These are phyloP conservation scores for Megaleporinus macrocephalus DNA, from an alignment of 2,113 vertebrate genomes.

Conservation along the genomic window DNA sequence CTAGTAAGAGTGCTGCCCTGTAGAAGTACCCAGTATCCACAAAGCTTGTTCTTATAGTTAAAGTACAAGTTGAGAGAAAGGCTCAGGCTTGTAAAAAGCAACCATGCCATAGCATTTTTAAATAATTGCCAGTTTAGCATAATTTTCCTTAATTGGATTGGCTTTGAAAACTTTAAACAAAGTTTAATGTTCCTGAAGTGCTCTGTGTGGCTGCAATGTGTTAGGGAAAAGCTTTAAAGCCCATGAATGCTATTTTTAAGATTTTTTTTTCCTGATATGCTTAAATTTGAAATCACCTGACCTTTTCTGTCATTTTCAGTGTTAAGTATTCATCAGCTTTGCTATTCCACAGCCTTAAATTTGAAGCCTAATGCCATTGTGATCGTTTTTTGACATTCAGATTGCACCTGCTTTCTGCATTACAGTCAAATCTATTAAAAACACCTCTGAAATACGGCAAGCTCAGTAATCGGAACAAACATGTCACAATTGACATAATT, in stretches of 20 bases:
- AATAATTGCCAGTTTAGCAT: too few species aligned
- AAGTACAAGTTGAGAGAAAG: too few species aligned
- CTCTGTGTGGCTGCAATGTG: too few species aligned
- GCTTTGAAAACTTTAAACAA: too few species aligned
- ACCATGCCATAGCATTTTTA: too few species aligned
- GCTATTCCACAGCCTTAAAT: neutral
- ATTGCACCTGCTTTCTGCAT: constrained; percentile 17
- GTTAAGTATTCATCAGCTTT: neutral
- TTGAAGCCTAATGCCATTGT: neutral
- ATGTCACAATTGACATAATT: constrained; percentile 55
- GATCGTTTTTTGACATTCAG: constrained; percentile 13
- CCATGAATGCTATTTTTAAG: constrained; percentile 27
- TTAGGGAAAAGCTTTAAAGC: too few species aligned
- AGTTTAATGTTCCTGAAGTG: too few species aligned
- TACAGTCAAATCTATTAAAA: neutral
- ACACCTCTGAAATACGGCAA: constrained; percentile 18
- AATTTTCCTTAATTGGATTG: too few species aligned
- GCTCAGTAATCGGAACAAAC: constrained; percentile 43
- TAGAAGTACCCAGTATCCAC: too few species aligned
- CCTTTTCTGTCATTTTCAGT: neutral
- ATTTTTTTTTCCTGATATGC: neutral
- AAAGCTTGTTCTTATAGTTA: too few species aligned
- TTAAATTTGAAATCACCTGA: neutral
- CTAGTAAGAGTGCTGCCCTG: too few species aligned
- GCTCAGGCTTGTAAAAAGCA: too few species aligned